Base-by-base conservation (phyloP, 2,797 vertebrate genomes). In the Acanthiza pusilla region DNA sequence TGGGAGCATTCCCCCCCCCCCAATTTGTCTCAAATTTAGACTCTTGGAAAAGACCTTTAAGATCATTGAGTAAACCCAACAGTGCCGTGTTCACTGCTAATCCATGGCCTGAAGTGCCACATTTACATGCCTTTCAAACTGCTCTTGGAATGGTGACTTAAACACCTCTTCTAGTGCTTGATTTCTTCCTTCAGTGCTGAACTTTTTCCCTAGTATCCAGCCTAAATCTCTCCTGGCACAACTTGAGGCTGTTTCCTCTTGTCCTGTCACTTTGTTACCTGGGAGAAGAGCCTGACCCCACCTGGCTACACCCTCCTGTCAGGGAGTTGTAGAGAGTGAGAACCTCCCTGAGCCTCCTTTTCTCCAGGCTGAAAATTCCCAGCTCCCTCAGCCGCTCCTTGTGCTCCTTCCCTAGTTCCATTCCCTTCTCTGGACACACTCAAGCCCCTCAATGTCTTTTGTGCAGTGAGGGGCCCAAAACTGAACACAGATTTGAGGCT, bases 401-500 rank as follows among this genome's bases (percentile, higher is more conserved):
- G 16, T 19, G 26, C 26, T 7, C 9, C 12, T 63, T 57, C 12
- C 15, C 36, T 32, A 42, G 12, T 30, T 10, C 50, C 13, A 3
- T 13, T 63, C 17, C 30, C 36, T 48, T 55, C 42, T 55, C 36
- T 63, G 57, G 74, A 42, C 42, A 25, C 29, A 26, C 18, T 63
- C 36, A 6, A 57, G 42, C 21, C 7, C 47, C 11, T 62, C 42
- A 40, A 48, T 30, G 13, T 30, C 11, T 16, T 54, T 77, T 16
- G n/a, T 61, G 62, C 8, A 21, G 40, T 2, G 2, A 67, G 9
- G 4, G 9, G 6, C 22, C 45, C 38, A 85, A 43, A 76, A 68
- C 15, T 38, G 45, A 32, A 11, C 5, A 47, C 23, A 68, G 23
- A 47, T 53, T 54, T 0, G 0, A 40, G 16, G 42, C 7, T 18